Percentiles rank a stretch among this genome's conserved stretches.
Evolutionary conservation across 2,888 invertebrate genomes (phyloP).

Genomic region (Seira ritae): DNA sequence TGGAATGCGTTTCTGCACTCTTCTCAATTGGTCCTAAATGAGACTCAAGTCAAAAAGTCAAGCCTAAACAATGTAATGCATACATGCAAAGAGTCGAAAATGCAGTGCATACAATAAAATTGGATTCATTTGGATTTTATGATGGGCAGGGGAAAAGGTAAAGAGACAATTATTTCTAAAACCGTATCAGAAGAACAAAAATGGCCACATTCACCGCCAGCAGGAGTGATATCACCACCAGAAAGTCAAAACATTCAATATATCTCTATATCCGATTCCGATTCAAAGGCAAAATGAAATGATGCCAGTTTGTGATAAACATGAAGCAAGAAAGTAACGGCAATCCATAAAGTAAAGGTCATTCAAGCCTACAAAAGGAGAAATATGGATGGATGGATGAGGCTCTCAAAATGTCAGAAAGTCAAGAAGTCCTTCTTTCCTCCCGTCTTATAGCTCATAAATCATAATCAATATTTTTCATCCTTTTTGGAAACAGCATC

Average conservation of each 20-base stretch:
- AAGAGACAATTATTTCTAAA: not conserved
- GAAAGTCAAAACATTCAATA: constrained; percentile 56
- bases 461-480: constrained; percentile 46
- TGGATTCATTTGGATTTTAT: not conserved
- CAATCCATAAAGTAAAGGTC: constrained; percentile 45
- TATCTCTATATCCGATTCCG: not conserved
- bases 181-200: constrained; percentile 28
- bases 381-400: constrained; percentile 11
- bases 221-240: constrained; percentile 46
- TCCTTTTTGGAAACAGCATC: not conserved
- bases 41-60: too few species aligned
- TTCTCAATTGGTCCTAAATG: too few species aligned
- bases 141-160: not conserved
- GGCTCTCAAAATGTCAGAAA: constrained; percentile 21
- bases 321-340: constrained; percentile 46
- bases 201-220: constrained; percentile 57
- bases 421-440: constrained; percentile 27
- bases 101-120: constrained; percentile 1
- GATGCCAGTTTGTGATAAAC: constrained; percentile 41
- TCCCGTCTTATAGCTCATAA: constrained; percentile 49
- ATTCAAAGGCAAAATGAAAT: constrained; percentile 25
- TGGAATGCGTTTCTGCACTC: too few species aligned
- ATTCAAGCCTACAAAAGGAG: constrained; percentile 26
- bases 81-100: too few species aligned
- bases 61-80: too few species aligned